Conservation (phyloP, 2,888 invertebrate genomes). For the Dioctria rufipes region DNA sequence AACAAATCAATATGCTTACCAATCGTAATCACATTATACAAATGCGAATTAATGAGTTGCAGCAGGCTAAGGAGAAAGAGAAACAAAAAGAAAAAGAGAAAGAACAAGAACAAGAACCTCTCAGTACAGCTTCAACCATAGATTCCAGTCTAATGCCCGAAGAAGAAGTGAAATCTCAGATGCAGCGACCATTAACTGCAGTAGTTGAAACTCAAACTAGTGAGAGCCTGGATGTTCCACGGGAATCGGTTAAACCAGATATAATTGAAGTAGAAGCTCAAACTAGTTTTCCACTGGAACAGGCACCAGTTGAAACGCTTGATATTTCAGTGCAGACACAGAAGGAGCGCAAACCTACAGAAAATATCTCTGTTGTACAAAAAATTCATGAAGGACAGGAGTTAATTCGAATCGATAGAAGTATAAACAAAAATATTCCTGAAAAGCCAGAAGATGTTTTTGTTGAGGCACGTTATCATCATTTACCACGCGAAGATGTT, state of each 20-base stretch:
- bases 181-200: constrained; percentile 58
- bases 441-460: constrained; percentile 76
- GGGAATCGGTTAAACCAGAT: constrained; percentile 73
- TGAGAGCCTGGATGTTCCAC: constrained; percentile 72
- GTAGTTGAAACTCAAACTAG: constrained; percentile 81
- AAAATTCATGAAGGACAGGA: constrained; percentile 78
- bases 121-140: constrained; percentile 17
- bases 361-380: constrained; percentile 79
- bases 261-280: constrained; percentile 76
- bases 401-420: constrained; percentile 81
- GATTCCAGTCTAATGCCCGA: constrained; percentile 74
- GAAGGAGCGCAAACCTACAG: constrained; percentile 72
- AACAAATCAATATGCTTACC: constrained; percentile 77
- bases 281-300: constrained; percentile 72
- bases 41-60: constrained; percentile 71
- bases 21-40: constrained; percentile 75
- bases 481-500: constrained; percentile 72
- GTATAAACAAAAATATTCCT: constrained; percentile 73
- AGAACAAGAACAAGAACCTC: constrained; percentile 8
- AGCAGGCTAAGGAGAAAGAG: constrained; percentile 64
- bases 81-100: constrained; percentile 69
- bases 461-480: constrained; percentile 82
- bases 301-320: constrained; percentile 63
- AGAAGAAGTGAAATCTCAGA: constrained; percentile 72
- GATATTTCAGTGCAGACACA: constrained; percentile 69